Percentiles rank a stretch among this genome's conserved stretches.
These are phyloP conservation scores for Megaceryle torquata DNA, from an alignment of 2,113 vertebrate genomes.

Conservation along the genomic window DNA sequence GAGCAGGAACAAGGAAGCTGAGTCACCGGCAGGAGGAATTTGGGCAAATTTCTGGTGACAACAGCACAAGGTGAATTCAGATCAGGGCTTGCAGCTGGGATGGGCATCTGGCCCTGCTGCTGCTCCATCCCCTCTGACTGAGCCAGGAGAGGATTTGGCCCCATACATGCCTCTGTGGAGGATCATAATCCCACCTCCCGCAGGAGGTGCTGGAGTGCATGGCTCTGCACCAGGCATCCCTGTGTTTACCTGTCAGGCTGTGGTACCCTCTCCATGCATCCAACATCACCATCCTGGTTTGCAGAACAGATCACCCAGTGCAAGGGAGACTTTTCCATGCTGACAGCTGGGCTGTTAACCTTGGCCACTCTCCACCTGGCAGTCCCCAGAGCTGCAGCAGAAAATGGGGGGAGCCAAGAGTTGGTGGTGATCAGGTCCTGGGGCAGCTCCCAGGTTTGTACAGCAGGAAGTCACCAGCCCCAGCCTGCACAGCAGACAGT, in stretches of 20 bases:
- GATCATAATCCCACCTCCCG: background rate
- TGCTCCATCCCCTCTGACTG: background rate
- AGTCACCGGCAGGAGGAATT: background rate
- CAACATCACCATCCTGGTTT: accelerated
- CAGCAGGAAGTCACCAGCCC: background rate
- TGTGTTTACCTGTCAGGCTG: background rate
- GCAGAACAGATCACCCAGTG: background rate
- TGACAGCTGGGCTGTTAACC: background rate
- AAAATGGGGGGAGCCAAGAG: background rate
- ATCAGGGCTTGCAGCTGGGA: background rate
- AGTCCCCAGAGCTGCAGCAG: background rate
- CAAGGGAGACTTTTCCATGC: background rate
- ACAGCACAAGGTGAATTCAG: background rate
- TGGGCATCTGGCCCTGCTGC: background rate
- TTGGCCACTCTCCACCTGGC: background rate
- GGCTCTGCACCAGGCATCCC: background rate
- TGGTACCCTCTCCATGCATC: background rate
- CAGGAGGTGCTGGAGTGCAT: background rate
- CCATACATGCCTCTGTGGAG: background rate
- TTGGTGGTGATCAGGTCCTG: background rate
- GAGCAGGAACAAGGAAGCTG: constrained; percentile 7
- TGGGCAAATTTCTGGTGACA: constrained; percentile 21
- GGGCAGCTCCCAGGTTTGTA: background rate
- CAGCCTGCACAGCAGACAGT: accelerated
- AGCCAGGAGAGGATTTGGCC: background rate